A percentile compares a stretch with the other conserved stretches of the same genome.
Evolutionary conservation across 2,797 vertebrate genomes (phyloP).

Genomic region (Ceyx erithaca): DNA sequence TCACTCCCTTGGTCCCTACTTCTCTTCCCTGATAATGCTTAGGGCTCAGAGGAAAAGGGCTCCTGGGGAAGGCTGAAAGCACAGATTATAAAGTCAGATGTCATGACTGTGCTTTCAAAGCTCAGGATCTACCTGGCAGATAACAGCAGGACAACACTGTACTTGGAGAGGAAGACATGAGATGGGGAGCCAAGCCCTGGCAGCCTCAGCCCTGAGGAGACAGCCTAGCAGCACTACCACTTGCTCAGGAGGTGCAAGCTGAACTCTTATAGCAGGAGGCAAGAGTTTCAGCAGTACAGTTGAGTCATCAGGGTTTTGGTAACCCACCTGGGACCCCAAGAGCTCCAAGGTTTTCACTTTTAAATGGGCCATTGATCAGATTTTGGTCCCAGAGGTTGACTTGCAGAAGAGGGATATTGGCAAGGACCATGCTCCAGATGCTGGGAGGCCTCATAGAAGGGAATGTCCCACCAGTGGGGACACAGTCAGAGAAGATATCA

Average conservation of each 20-base stretch:
- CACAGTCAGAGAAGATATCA: fast-evolving
- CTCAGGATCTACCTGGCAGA: background rate
- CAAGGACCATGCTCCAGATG: fast-evolving
- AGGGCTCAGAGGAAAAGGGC: background rate
- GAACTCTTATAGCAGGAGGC: background rate
- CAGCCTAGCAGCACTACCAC: background rate
- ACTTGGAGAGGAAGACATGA: fast-evolving
- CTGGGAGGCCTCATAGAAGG: background rate
- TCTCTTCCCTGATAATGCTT: background rate
- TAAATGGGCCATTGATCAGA: background rate
- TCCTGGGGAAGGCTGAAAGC: background rate
- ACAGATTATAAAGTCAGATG: background rate
- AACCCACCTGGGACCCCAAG: background rate
- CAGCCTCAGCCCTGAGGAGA: background rate
- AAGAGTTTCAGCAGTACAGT: background rate
- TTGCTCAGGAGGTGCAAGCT: background rate
- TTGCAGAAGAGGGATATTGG: fast-evolving
- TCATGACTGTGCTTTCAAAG: fast-evolving
- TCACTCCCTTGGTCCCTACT: background rate
- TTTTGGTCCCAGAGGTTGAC: background rate
- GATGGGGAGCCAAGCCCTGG: background rate
- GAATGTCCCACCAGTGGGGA: background rate
- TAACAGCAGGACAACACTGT: background rate
- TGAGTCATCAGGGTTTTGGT: background rate
- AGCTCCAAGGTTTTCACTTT: background rate